Evolutionary conservation across 2,888 invertebrate genomes (phyloP).

Genomic region (Euspilapteryx auroguttella): DNA sequence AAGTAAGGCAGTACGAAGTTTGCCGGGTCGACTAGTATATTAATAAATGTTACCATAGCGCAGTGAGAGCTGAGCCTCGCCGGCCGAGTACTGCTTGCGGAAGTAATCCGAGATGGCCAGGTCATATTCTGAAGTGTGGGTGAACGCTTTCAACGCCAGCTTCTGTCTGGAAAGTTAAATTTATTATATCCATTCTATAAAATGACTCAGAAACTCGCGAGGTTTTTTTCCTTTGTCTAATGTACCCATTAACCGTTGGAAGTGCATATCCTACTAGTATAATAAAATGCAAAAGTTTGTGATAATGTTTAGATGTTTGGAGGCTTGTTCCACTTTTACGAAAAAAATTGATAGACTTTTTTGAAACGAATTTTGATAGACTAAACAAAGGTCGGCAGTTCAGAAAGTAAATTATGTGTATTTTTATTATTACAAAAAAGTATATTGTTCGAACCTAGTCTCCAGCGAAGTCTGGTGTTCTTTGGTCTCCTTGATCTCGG

Average conservation of each 20-base stretch:
- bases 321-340: too few species aligned
- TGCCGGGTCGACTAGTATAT: slow-evolving; percentile 2
- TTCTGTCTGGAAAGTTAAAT: slow-evolving; percentile 60
- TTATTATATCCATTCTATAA: neutral
- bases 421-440: slow-evolving; percentile 6
- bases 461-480: slow-evolving; percentile 70
- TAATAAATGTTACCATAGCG: slow-evolving; percentile 70
- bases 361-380: too few species aligned
- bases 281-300: too few species aligned
- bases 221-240: too few species aligned
- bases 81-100: slow-evolving; percentile 82
- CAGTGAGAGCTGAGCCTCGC: slow-evolving; percentile 77
- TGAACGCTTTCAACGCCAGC: slow-evolving; percentile 92
- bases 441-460: slow-evolving; percentile 59
- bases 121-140: slow-evolving; percentile 95
- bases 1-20: too few species aligned
- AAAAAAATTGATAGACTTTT: too few species aligned
- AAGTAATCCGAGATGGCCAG: slow-evolving; percentile 94
- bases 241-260: too few species aligned
- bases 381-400: too few species aligned
- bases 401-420: too few species aligned
- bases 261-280: too few species aligned
- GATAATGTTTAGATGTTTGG: too few species aligned
- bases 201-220: too few species aligned
- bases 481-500: slow-evolving; percentile 67